Base-by-base conservation (phyloP, 2,797 vertebrate species). In the Cetoscarus ocellatus region DNA sequence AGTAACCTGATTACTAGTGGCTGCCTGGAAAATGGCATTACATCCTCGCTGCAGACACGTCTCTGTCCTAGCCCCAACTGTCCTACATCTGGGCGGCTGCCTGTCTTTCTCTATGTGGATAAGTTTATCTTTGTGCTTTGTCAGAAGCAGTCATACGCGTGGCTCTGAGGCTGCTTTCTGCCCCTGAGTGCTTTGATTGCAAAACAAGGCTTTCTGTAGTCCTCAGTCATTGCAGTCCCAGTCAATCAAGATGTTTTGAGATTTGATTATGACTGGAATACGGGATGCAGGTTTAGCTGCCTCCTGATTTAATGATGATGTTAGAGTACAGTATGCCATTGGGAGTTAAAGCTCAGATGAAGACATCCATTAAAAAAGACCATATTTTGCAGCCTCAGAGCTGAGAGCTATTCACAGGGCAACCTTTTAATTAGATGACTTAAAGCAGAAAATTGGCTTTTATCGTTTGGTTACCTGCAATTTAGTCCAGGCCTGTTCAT, bases 1-100 rank as follows among this genome's bases (percentile, higher is more conserved):
- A 86, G 84, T 91, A 92, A 91, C 85, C 86, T 86, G 88, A 93
- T 92, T 93, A 90, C 79, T 70, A 74, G 82, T 35, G 58, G 66
- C 75, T 86, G 77, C 73, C 77, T 73, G 77, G 75, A 81, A 90
- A 88, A 88, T 76, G 82, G 73, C 78, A 81, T 90, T 87, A 80
- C 73, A 66, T 66, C 75, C 67, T 77, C 48, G 44, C 82, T 67
- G 72, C 75, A 78, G 85, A 86, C 55, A 27, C 34, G 49, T 79
- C 74, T 84, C 83, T 67, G 77, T 84, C 61, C 11, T 8, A 87
- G 78, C 82, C 74, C 53, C 9, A 51, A 70, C 82, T 91, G 90
- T 86, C 93, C 94, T 89, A 90, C 82, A 93, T 93, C 79, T 17
- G 7, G 48, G 61, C 10, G 69, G 53, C 71, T 58, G 75, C 62